A percentile compares a stretch with the other conserved stretches of the same genome.
phyloP scores from a whole-genome alignment of 2,888 invertebrate genomes.

The Drosophila neonasuta region DNA sequence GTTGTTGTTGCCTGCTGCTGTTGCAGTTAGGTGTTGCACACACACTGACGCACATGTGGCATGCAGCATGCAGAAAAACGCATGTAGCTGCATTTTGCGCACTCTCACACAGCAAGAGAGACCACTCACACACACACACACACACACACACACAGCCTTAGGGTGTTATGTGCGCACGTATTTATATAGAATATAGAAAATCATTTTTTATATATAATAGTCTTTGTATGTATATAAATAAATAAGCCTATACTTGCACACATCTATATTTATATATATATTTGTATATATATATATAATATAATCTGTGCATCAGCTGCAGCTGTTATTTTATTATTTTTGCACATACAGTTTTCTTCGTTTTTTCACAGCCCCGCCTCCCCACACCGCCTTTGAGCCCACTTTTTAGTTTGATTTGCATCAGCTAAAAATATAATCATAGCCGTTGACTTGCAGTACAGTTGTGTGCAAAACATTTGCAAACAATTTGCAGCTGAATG shows the following conservation, averaged over 20 bases:
- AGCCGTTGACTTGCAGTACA: constrained; percentile 50
- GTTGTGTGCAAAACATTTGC: constrained; percentile 61
- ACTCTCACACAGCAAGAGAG: constrained; percentile 50
- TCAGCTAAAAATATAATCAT: constrained; percentile 71
- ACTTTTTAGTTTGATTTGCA: constrained; percentile 70
- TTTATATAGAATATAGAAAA: constrained; percentile 55
- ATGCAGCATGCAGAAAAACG: constrained; percentile 60
- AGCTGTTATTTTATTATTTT: constrained; percentile 17
- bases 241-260: constrained; percentile 15
- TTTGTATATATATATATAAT: background rate
- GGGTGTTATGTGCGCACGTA: constrained; percentile 37
- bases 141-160: constrained; percentile 35
- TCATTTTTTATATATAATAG: constrained; percentile 18
- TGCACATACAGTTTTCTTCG: constrained; percentile 11
- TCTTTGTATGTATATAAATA: constrained; percentile 7
- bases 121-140: constrained; percentile 23
- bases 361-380: background rate
- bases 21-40: constrained; percentile 64
- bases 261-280: background rate
- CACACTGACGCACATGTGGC: constrained; percentile 15
- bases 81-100: constrained; percentile 63
- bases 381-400: constrained; percentile 1
- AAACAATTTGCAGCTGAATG: constrained; percentile 12
- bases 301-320: constrained; percentile 8
- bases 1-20: constrained; percentile 29